phyloP scores from a whole-genome alignment of 2,888 invertebrate species.

The Dryadula phaetusa region DNA sequence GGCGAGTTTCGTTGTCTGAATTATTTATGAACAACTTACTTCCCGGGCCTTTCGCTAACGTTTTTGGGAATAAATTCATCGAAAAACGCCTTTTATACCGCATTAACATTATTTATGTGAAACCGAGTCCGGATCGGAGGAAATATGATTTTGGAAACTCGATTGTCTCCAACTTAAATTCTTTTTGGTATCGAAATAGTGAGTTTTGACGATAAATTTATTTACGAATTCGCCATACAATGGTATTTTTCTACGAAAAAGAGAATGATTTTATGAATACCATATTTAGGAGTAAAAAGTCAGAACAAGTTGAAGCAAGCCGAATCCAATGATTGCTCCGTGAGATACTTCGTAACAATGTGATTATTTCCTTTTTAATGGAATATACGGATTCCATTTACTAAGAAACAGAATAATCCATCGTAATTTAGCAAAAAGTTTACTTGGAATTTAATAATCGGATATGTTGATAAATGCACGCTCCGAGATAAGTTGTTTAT shows the following conservation, averaged over 20 bases:
- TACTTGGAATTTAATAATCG: conserved; percentile 34
- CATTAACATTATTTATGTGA: conserved; percentile 74
- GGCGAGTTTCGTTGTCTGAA: conserved; percentile 54
- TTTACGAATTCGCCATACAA: conserved; percentile 43
- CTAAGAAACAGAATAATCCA: conserved; percentile 37
- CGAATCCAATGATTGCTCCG: conserved; percentile 56
- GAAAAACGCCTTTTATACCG: conserved; percentile 75
- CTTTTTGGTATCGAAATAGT: conserved; percentile 37
- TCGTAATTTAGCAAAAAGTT: conserved; percentile 31
- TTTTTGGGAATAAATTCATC: conserved; percentile 77
- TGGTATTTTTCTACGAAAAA: conserved; percentile 56
- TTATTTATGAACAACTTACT: conserved; percentile 80
- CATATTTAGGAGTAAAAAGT: conserved; percentile 56
- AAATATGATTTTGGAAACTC: conserved; percentile 45
- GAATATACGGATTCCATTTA: conserved; percentile 36
- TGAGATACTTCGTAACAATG: conserved; percentile 60
- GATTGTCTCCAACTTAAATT: conserved; percentile 38
- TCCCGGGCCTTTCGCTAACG: conserved; percentile 65
- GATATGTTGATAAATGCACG: conserved; percentile 29
- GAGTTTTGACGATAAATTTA: conserved; percentile 39
- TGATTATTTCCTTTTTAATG: conserved; percentile 51
- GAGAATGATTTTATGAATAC: conserved; percentile 58
- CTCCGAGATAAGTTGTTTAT: conserved; percentile 29
- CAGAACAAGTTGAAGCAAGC: conserved; percentile 42
- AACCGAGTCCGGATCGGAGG: conserved; percentile 33